Evolutionary conservation across 1,140 invertebrate genomes (phyloP).

Genomic region (Amphibalanus amphitrite): DNA sequence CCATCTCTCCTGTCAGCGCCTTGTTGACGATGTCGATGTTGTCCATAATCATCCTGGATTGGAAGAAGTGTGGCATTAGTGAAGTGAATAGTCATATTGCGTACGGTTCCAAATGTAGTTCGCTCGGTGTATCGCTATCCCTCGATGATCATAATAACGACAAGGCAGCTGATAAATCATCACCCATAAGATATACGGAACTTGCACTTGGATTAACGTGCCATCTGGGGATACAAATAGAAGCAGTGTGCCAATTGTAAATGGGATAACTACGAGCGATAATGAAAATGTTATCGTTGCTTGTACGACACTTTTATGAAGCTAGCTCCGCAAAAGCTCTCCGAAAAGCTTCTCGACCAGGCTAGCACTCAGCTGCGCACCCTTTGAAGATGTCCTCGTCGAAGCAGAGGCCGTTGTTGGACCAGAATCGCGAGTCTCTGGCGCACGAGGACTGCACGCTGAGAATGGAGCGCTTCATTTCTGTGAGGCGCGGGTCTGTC

Average conservation of each 20-base stretch:
- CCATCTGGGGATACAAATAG: background rate
- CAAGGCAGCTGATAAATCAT: background rate
- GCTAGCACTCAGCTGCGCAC: constrained; percentile 34
- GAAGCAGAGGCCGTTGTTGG: constrained; percentile 54
- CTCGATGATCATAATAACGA: background rate
- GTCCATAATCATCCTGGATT: constrained; percentile 3
- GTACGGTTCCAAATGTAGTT: no score
- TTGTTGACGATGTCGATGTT: background rate
- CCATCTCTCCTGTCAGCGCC: background rate
- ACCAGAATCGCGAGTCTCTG: constrained; percentile 4
- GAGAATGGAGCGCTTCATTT: constrained; percentile 65
- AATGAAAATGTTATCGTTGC: background rate
- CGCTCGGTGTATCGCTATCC: background rate
- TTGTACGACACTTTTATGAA: no score
- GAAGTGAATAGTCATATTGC: no score
- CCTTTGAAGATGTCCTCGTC: constrained; percentile 68
- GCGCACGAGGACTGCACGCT: constrained; percentile 50
- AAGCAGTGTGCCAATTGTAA: background rate
- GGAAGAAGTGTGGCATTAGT: no score
- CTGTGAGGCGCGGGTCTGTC: constrained; percentile 65
- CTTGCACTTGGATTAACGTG: constrained; percentile 23
- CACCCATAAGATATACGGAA: background rate
- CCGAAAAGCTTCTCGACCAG: no score
- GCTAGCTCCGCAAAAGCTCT: no score
- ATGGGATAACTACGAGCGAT: background rate